These are phyloP conservation scores for Caenorhabditis brenneri DNA, from an alignment of 1,140 invertebrate species.

Conservation along the genomic window DNA sequence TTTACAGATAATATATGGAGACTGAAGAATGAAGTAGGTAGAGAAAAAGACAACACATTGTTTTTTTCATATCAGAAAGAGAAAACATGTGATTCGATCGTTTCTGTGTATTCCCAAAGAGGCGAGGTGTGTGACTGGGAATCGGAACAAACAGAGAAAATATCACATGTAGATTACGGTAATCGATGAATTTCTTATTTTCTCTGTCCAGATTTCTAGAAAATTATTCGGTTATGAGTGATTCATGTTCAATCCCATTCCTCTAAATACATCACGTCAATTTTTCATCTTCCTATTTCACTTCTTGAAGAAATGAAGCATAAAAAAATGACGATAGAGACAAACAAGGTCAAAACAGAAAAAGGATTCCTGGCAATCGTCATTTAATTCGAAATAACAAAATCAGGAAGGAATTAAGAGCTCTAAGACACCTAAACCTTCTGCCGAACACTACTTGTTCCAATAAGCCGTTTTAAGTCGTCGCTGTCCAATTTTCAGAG, in stretches of 20 bases:
- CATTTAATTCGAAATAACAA: background rate
- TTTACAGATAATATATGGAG: background rate
- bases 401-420: background rate
- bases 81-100: background rate
- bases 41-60: too few species aligned
- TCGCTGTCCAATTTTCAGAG: slow-evolving; percentile 20
- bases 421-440: background rate
- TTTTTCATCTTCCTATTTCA: too few species aligned
- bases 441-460: background rate
- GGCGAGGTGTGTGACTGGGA: background rate
- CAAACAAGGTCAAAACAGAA: background rate
- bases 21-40: too few species aligned
- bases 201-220: background rate
- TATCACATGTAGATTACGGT: background rate
- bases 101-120: background rate
- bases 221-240: too few species aligned
- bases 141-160: background rate
- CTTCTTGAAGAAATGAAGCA: too few species aligned
- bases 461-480: background rate
- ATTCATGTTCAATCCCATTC: too few species aligned
- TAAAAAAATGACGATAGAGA: background rate
- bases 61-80: too few species aligned
- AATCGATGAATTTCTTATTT: background rate
- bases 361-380: background rate
- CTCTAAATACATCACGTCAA: too few species aligned